phyloP scores from a whole-genome alignment of 2,113 vertebrate genomes.

The Polypterus bichir region DNA sequence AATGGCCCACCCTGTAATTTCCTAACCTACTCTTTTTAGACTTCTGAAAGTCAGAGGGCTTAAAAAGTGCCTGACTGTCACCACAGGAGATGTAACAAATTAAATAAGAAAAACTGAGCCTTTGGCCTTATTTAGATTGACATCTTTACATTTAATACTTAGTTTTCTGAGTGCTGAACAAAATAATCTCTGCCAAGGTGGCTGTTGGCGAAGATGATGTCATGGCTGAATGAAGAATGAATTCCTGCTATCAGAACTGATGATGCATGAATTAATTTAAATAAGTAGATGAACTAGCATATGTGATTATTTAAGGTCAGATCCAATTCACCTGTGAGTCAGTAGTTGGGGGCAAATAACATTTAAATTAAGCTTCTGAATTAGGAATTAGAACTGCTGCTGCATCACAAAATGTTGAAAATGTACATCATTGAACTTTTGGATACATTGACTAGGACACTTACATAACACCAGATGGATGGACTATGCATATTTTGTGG shows the following conservation, averaged over 20 bases:
- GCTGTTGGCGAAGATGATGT: background rate
- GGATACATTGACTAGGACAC: no score
- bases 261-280: slow-evolving; percentile 2
- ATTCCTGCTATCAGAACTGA: background rate
- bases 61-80: background rate
- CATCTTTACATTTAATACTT: slow-evolving; percentile 3
- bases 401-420: no score
- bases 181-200: background rate
- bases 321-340: background rate
- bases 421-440: no score
- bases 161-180: background rate
- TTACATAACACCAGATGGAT: no score
- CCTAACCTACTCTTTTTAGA: no score
- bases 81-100: background rate
- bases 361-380: no score
- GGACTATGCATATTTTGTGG: no score
- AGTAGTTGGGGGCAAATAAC: background rate
- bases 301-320: background rate
- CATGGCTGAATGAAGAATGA: background rate
- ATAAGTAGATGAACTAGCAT: background rate
- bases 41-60: no score
- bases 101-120: background rate
- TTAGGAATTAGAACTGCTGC: no score
- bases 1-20: no score
- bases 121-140: background rate